phyloP scores from a whole-genome alignment of 2,113 vertebrate genomes.

The Hyperopisus bebe region DNA sequence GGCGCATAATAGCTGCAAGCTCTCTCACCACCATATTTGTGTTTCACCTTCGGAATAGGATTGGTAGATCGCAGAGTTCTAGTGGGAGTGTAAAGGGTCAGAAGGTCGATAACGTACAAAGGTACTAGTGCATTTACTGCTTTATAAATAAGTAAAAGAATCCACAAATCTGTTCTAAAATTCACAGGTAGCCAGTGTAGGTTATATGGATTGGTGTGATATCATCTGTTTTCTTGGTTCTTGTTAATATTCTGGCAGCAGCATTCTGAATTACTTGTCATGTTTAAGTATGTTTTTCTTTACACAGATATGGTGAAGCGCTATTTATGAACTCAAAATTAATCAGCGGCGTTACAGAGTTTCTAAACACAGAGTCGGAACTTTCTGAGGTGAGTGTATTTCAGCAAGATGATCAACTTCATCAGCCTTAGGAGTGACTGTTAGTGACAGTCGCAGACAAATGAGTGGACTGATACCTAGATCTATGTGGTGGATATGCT shows the following conservation, averaged over 20 bases:
- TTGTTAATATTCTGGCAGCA: background rate
- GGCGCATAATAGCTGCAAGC: too few relatives aligned
- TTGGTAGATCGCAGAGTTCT: too few relatives aligned
- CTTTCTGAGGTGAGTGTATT: constrained; percentile 77
- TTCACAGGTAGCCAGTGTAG: background rate
- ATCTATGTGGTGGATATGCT: background rate
- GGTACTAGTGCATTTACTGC: background rate
- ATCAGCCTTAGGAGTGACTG: background rate
- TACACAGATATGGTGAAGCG: constrained; percentile 83
- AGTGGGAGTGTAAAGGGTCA: too few relatives aligned
- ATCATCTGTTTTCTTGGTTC: background rate
- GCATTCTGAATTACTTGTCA: background rate
- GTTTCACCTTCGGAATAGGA: too few relatives aligned
- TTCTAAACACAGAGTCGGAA: constrained; percentile 86
- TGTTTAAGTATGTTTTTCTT: background rate
- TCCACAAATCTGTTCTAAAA: background rate
- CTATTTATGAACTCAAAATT: constrained; percentile 97
- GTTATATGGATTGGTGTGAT: background rate
- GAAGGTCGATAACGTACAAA: too few relatives aligned
- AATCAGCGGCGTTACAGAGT: constrained; percentile 93
- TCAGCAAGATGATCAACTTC: background rate
- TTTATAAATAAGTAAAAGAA: background rate
- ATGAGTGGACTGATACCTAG: background rate
- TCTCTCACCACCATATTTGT: too few relatives aligned
- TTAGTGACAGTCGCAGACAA: background rate